phyloP scores from a whole-genome alignment of 2,113 vertebrate species.

The Climacteris rufus region DNA sequence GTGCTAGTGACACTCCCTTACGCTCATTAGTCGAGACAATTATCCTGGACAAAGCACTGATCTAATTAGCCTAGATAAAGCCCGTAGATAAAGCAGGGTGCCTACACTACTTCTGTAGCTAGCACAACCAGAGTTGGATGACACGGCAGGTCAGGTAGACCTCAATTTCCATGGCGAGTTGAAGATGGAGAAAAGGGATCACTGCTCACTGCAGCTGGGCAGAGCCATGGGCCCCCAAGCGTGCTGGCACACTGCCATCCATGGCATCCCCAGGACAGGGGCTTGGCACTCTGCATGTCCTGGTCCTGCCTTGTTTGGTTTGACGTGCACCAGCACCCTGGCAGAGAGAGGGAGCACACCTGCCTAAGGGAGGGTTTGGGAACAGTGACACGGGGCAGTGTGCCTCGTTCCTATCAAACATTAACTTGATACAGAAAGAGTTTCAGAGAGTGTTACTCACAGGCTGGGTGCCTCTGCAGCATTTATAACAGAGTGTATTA shows the following conservation, averaged over 20 bases:
- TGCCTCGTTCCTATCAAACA: background rate
- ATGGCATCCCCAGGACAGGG: rapidly evolving
- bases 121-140: background rate
- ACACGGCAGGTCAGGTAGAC: background rate
- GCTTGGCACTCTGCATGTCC: rapidly evolving
- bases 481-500: background rate
- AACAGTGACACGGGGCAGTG: background rate
- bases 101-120: background rate
- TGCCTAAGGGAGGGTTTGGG: background rate
- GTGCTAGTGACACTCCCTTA: background rate
- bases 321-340: rapidly evolving
- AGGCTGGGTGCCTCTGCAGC: background rate
- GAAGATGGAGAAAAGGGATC: background rate
- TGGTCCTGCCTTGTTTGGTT: background rate
- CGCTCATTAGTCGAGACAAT: conserved; percentile 17
- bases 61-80: conserved; percentile 37
- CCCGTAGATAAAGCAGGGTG: background rate
- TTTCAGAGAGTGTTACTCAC: background rate
- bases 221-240: rapidly evolving
- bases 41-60: background rate
- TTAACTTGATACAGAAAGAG: background rate
- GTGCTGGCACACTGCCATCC: background rate
- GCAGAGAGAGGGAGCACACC: background rate
- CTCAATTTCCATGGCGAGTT: background rate
- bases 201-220: background rate